These are phyloP conservation scores for Ellobius talpinus DNA, from an alignment of 2,113 vertebrate species.

Conservation along the genomic window DNA sequence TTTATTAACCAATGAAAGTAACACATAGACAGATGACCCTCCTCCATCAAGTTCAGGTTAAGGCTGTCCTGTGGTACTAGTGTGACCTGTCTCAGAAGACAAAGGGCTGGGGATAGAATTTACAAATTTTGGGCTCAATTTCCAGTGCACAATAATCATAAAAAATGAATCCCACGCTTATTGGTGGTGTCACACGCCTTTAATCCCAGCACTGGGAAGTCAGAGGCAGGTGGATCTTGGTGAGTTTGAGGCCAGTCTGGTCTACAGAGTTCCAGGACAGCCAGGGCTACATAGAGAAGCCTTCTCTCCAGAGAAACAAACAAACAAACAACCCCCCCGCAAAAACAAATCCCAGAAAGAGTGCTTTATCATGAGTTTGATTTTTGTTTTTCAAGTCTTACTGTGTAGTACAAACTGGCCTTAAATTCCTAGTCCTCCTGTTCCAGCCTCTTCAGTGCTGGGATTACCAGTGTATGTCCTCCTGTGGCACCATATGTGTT, in stretches of 20 bases:
- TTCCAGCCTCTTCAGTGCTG: background rate
- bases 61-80: background rate
- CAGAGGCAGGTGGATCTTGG: no score
- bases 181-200: no score
- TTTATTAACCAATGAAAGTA: no score
- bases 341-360: background rate
- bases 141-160: background rate
- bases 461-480: background rate
- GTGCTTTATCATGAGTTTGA: conserved; percentile 35
- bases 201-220: no score
- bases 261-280: no score
- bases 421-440: background rate
- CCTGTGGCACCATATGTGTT: background rate
- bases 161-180: no score
- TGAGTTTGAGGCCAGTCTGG: no score
- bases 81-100: background rate
- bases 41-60: no score
- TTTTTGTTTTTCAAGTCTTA: background rate
- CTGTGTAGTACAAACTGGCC: background rate
- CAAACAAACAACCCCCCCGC: no score
- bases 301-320: no score
- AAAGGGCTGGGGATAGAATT: background rate
- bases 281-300: no score
- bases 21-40: no score
- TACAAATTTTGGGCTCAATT: background rate